Evolutionary conservation across 1,140 invertebrate species (phyloP).

Genomic region (Acromyrmex charruanus): DNA sequence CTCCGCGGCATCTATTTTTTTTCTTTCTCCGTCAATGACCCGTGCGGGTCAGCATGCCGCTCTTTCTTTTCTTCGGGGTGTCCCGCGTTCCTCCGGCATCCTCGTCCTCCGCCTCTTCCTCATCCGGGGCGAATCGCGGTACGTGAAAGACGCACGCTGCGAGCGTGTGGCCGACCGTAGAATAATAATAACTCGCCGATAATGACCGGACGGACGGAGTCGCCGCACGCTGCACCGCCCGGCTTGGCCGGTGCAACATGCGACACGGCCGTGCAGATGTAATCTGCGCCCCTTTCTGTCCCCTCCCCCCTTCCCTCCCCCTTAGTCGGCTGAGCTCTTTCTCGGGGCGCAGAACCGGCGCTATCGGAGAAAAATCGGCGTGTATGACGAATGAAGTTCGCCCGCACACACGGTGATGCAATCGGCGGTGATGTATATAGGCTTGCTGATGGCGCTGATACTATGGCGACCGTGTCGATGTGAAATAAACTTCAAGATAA

Average conservation of each 20-base stretch:
- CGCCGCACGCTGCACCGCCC: conserved; percentile 22
- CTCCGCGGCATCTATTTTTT: conserved; percentile 39
- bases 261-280: conserved; percentile 60
- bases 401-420: conserved; percentile 59
- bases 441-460: conserved; percentile 61
- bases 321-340: conserved; percentile 20
- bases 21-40: conserved; percentile 60
- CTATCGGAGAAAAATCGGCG: conserved; percentile 63
- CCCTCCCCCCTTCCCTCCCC: neutral
- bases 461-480: conserved; percentile 61
- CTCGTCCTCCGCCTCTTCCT: conserved; percentile 52
- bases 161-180: conserved; percentile 58
- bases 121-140: conserved; percentile 60
- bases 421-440: conserved; percentile 61
- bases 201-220: conserved; percentile 62
- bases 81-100: conserved; percentile 51
- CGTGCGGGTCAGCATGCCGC: conserved; percentile 57
- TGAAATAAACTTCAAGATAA: conserved; percentile 58
- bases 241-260: conserved; percentile 50
- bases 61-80: conserved; percentile 61
- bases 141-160: conserved; percentile 63
- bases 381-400: conserved; percentile 63
- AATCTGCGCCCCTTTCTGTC: conserved; percentile 48
- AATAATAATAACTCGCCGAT: conserved; percentile 67
- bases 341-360: conserved; percentile 44